A percentile compares a stretch with the other conserved stretches of the same genome.
Conservation (phyloP, 2,888 invertebrate genomes). For the Stenichneumon culpator region DNA sequence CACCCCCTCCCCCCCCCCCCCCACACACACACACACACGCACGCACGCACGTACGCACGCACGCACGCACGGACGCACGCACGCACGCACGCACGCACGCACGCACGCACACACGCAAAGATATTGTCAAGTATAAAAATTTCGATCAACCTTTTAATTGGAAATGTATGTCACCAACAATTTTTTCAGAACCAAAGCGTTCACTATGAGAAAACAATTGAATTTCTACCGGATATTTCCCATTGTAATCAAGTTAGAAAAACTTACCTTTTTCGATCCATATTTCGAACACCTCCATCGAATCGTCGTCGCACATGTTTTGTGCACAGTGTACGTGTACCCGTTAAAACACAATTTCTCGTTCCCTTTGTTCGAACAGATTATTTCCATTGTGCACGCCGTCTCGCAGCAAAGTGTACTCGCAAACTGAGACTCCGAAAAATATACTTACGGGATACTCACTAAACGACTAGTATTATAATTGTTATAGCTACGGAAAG, state of each 20-base stretch:
- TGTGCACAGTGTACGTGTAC: constrained; percentile 22
- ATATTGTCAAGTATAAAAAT: no score
- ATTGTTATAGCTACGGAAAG: constrained; percentile 8
- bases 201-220: not conserved
- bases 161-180: no score
- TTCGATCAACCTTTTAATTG: no score
- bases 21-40: no score
- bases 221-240: not conserved
- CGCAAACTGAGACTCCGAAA: constrained; percentile 22
- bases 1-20: no score
- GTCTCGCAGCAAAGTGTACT: constrained; percentile 11
- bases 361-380: constrained; percentile 11
- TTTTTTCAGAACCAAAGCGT: no score
- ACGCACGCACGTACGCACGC: not conserved
- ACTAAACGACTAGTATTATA: not conserved
- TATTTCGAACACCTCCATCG: constrained; percentile 21
- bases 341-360: constrained; percentile 16
- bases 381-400: constrained; percentile 4
- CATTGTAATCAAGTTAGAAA: not conserved
- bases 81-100: constrained; percentile 6
- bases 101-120: constrained; percentile 3
- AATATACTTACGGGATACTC: constrained; percentile 20
- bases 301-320: constrained; percentile 14
- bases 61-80: not conserved
- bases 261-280: constrained; percentile 20